Base-by-base conservation (phyloP, 2,888 invertebrate species). In the Microdon myrmicae region DNA sequence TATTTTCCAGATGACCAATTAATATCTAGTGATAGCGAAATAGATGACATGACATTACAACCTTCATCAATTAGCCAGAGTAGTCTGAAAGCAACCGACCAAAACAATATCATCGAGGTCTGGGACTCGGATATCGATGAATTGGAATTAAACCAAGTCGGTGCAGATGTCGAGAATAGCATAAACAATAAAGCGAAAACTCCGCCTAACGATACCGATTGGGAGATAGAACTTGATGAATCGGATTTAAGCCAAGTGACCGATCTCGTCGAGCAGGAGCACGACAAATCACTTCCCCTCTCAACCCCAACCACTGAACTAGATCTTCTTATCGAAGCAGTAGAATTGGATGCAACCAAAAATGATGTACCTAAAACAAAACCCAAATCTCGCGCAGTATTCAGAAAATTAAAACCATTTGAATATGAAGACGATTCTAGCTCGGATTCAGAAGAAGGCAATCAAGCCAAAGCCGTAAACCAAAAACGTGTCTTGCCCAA, bases 141-240 rank as follows among this genome's bases (percentile, higher is more conserved):
- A n/a, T 68, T 54, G 1, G 69, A 72, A 14, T 61, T 69, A 17
- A 23, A 58, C 3, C 41, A 67, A 47, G 39, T 69, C 5, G 68
- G 67, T 16, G 59, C 49, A 1, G 68, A 49, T 5, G 38, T 67
- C 4, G 56, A 68, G 17, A 51, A 48, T 39, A 19, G 28, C 25
- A 4, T 23, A 29, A 10, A 3, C 2, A 39, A 12, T 19, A 10
- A 16, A 10, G 20, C n/a, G 6, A 1, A 16, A 9, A 20, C 2
- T n/a, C 10, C 32, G 7, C 12, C 4, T 10, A 3, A 14, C 8
- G 6, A 35, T 13, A 7, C 13, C 3, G 26, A 41, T 2, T 64
- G 58, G 56, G 56, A 58, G 22, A 9, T 32, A 6, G 58, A 51
- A 23, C 29, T 64, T 2, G 25, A 64, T 23, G 64, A 64, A 8